A percentile compares a stretch with the other conserved stretches of the same genome.
Evolutionary conservation across 92 coral and sea anemone species (phyloP).

Genomic region (Zoanthus sociatus): DNA sequence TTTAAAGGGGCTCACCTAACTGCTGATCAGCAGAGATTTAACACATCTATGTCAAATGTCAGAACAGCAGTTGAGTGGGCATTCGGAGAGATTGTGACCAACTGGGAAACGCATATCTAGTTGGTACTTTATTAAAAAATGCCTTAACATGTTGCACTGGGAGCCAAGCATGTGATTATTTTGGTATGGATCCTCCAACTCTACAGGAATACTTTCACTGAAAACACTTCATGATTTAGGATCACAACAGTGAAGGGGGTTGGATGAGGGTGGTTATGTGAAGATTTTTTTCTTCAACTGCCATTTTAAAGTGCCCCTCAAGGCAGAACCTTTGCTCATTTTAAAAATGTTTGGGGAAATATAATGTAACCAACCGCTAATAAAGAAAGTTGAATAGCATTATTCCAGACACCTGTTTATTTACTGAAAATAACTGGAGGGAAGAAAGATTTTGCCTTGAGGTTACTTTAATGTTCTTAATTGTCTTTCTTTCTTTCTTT

Average conservation of each 20-base stretch:
- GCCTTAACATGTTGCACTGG: conserved; percentile 7
- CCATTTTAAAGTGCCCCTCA: conserved; percentile 24
- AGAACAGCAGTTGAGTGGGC: conserved; percentile 59
- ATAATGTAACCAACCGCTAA: conserved; percentile 8
- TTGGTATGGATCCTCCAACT: background rate
- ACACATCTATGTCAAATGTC: conserved; percentile 57
- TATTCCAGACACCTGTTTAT: conserved; percentile 22
- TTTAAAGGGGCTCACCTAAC: conserved; percentile 54
- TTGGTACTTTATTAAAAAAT: background rate
- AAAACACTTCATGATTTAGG: conserved; percentile 18
- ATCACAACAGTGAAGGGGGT: conserved; percentile 20
- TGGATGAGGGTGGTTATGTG: background rate
- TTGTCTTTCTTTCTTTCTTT: background rate
- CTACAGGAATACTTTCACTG: conserved; percentile 3
- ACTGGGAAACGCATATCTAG: conserved; percentile 16
- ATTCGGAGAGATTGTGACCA: conserved; percentile 55
- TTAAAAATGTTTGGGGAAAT: conserved; percentile 17
- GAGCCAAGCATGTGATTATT: conserved; percentile 1
- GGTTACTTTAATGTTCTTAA: background rate
- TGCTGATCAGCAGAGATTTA: conserved; percentile 48
- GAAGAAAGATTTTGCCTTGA: conserved; percentile 1
- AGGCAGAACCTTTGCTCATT: conserved; percentile 16
- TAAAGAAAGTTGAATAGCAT: background rate
- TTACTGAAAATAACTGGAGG: background rate
- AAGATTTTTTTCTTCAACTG: background rate